Base-by-base conservation (phyloP, 2,113 vertebrate genomes). In the Aramus guarauna region DNA sequence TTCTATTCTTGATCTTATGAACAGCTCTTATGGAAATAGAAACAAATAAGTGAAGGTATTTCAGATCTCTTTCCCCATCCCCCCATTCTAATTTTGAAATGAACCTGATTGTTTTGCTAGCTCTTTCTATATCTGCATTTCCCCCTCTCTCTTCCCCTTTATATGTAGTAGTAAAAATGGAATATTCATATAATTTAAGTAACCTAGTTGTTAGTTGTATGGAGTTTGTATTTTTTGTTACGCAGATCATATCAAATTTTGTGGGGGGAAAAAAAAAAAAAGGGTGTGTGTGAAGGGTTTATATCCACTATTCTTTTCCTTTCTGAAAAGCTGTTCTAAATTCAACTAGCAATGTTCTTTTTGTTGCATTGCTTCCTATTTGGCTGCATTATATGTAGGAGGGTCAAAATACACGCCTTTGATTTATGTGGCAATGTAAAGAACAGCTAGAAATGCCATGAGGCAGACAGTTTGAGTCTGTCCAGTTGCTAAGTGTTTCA, bases 381-480 rank as follows among this genome's bases (percentile, higher is more conserved):
- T 89, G 66, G 63, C 79, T 79, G 79, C 59, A 58, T 97, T 82
- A 85, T 89, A 13, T 64, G 66, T 52, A 79, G 76, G 69, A 52
- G 62, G 45, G 55, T 95, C 77, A 92, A 90, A 95, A 95, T 81
- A 41, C 29, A 66, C 55, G 26, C 22, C 63, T 96, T 76, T 97
- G 96, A 98, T 98, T 98, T 96, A 97, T 96, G 93, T 91, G 78
- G 64, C 78, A 69, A 72, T 52, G 93, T 74, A 58, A 80, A 92
- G 92, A 96, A 95, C 71, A 91, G 92, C 80, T 75, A 78, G 74
- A 87, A 96, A 96, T 94, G 92, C 88, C 36, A 63, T 24, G 43
- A 97, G 82, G 89, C 84, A 96, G 96, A 83, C 81, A 63, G 82
- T 94, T 97, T 88, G 88, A 94, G 53, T 91, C 96, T 92, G 91